A percentile compares a stretch with the other conserved stretches of the same genome.
phyloP scores from a whole-genome alignment of 2,113 vertebrate species.

The Montifringilla adamsi region DNA sequence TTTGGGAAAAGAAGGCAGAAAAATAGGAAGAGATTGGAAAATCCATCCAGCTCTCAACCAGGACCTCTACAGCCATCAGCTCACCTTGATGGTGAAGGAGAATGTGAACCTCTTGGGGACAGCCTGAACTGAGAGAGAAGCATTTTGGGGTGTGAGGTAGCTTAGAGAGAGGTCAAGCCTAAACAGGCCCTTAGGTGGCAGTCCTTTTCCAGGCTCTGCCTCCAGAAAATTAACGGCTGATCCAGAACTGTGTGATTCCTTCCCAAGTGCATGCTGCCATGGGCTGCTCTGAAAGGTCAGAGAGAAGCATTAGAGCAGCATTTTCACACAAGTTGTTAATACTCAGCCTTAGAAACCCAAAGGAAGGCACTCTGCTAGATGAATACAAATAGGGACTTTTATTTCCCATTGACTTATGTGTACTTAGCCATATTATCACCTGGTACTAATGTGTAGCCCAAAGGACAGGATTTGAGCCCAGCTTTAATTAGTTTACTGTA shows the following conservation, averaged over 20 bases:
- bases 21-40: not conserved
- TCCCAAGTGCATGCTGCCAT: not conserved
- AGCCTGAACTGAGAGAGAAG: not conserved
- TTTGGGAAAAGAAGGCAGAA: not conserved
- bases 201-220: not conserved
- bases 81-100: not conserved
- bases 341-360: not conserved
- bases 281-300: not conserved
- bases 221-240: not conserved
- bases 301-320: accelerated
- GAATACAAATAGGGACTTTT: not conserved
- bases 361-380: not conserved
- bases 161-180: not conserved
- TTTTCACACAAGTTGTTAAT: not conserved
- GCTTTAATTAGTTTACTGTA: constrained; percentile 54
- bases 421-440: not conserved
- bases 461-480: not conserved
- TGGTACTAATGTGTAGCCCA: not conserved
- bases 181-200: not conserved
- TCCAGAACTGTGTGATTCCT: not conserved
- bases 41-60: not conserved
- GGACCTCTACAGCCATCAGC: not conserved
- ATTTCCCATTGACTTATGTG: not conserved
- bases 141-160: not conserved
- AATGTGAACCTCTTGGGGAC: not conserved